Base-by-base conservation (phyloP, 2,888 invertebrate genomes). In the Fissipunctia ypsillon region DNA sequence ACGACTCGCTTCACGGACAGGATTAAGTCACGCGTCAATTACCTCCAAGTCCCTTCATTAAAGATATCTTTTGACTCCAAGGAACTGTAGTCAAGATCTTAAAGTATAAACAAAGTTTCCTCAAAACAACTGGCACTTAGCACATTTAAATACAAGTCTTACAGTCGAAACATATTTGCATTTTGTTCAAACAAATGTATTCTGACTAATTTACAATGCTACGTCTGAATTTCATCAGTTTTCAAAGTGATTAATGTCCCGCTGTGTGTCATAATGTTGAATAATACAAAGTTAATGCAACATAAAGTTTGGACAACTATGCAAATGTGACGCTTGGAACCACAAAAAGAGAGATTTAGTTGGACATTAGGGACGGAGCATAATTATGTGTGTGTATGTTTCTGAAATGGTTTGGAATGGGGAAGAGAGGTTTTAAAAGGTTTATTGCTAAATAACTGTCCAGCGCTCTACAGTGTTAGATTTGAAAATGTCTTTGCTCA, bases 91-190 rank as follows among this genome's bases (percentile, higher is more conserved):
- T 50, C 66, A 52, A 70, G 31, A 35, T 63, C 66, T 76, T 67
- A 64, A 38, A 57, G n/a, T 38, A 56, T 3, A 16, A 41, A 65
- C 16, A 43, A 59, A 80, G 43, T 79, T 79, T 69, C 67, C 50
- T 69, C 41, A 69, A 59, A 80, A 60, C 57, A 75, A 73, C 70
- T 35, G 69, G 87, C 86, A 41, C 87, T 96, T 96, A 91, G 96
- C 64, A 78, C 91, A 93, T 79, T 89, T 93, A 56, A 86, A 82
- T 78, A 85, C 74, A 65, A 73, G 67, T 61, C 81, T 85, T 66
- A 66, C 71, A 70, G 72, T 73, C 75, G 60, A 75, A 70, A 81
- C 69, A 76, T 69, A 86, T 86, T 86, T 82, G 69, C 86, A 86
- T 87, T 76, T 86, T 77, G 73, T 81, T 68, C 70, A 74, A 63